phyloP scores from a whole-genome alignment of 1,140 invertebrate species.

The Eriosoma lanigerum region DNA sequence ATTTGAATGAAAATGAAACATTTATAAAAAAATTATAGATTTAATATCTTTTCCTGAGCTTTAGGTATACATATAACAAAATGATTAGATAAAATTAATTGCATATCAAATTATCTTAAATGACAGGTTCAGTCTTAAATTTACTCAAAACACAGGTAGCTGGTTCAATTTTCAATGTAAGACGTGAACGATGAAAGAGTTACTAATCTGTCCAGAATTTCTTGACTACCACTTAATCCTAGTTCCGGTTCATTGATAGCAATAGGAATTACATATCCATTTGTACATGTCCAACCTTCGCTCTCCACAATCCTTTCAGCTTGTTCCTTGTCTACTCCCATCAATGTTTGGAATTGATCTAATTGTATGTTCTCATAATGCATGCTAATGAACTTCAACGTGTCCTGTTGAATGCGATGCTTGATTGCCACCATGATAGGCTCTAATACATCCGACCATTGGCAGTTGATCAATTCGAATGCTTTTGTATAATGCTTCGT shows the following conservation, averaged over 20 bases:
- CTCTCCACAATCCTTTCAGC: constrained; percentile 24
- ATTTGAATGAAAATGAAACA: not conserved
- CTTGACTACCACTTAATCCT: constrained; percentile 21
- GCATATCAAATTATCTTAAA: not conserved
- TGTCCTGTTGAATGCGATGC: constrained; percentile 30
- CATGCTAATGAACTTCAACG: constrained; percentile 20
- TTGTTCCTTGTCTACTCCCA: constrained; percentile 42
- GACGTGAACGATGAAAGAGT: constrained; percentile 20
- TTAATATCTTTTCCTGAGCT: not conserved
- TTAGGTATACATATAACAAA: not conserved
- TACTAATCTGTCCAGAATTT: constrained; percentile 35
- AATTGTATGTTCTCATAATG: constrained; percentile 16
- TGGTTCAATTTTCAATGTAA: constrained; percentile 39
- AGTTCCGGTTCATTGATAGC: constrained; percentile 25
- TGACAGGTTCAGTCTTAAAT: not conserved
- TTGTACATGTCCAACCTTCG: constrained; percentile 31
- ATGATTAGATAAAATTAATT: not conserved
- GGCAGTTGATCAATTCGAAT: constrained; percentile 22
- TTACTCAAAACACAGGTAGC: not conserved
- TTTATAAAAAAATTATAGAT: constrained; percentile 7
- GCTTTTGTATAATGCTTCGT: constrained; percentile 12
- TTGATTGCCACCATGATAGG: constrained; percentile 32
- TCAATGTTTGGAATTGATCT: constrained; percentile 10
- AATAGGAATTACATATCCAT: constrained; percentile 12
- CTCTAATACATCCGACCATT: constrained; percentile 4